These are phyloP conservation scores for Tetragnatha montana DNA, from an alignment of 2,888 invertebrate species.

Conservation along the genomic window DNA sequence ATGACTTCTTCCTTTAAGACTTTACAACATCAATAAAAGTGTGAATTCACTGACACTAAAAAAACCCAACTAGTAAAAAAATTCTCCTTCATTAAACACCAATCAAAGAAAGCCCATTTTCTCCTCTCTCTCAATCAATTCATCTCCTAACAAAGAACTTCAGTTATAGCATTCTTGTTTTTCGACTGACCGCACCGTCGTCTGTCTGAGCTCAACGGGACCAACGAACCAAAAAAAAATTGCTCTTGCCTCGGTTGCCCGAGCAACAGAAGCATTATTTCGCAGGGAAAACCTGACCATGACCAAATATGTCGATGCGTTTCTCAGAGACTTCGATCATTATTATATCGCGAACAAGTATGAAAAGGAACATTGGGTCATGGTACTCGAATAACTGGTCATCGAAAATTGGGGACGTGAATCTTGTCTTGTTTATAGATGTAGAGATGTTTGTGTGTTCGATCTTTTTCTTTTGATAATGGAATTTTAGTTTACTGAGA, in stretches of 20 bases:
- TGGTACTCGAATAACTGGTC: constrained; percentile 21
- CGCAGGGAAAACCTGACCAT: constrained; percentile 22
- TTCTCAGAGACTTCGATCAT: neutral
- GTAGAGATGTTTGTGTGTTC: neutral
- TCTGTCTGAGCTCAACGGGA: neutral
- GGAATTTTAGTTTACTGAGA: too few species aligned
- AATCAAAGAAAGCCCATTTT: too few species aligned
- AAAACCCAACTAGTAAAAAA: too few species aligned
- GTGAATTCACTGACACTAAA: too few species aligned
- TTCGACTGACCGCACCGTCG: constrained; percentile 10
- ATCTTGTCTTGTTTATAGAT: neutral
- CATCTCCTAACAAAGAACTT: too few species aligned
- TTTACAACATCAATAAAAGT: too few species aligned
- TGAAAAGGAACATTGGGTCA: constrained; percentile 29
- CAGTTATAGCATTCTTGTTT: neutral
- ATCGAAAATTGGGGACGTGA: constrained; percentile 16
- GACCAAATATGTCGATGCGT: constrained; percentile 46
- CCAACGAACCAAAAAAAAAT: constrained; percentile 42
- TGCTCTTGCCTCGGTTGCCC: neutral
- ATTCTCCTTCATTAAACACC: too few species aligned
- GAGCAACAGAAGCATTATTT: neutral
- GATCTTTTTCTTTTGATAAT: too few species aligned
- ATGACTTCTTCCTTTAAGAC: too few species aligned
- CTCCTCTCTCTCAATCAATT: too few species aligned
- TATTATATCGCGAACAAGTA: constrained; percentile 23